Evolutionary conservation across 2,888 invertebrate species (phyloP), one percentile per base, ranked within the genome.

Genomic region (Cephalotes varians): DNA sequence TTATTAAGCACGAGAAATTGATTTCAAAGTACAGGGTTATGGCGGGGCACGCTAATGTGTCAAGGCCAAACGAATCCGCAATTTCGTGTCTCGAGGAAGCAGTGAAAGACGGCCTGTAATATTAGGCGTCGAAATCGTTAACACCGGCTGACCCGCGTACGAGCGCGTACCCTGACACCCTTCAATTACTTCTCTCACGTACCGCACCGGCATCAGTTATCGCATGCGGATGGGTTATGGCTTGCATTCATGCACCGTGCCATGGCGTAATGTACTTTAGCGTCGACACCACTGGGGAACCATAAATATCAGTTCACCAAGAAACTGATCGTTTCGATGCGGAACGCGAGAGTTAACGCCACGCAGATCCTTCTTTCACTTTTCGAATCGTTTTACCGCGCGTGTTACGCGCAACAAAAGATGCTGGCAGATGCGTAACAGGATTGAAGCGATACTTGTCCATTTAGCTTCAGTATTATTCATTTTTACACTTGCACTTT

Each of bases 151-250:
- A 87, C 83, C 73, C 81, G 62, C 44, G 71, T 34, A 60, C 54
- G 18, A 80, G 60, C 79, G 58, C 51, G 77, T 44, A 71, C 49
- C 44, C 65, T 67, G 85, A 81, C 83, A 88, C 84, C 88, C 89
- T 72, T 86, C 88, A 88, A 88, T 88, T 88, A 90, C 77, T 79
- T 76, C 84, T 80, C 84, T 85, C 86, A 84, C 88, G 86, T 86
- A 83, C 62, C 76, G 82, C 80, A 71, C 62, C 72, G 77, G 69
- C 69, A 80, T 71, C n/a, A n/a, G n/a, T n/a, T n/a, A n/a, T n/a
- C 84, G 67, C 34, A 81, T 69, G 37, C 62, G 80, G 81, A 77
- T 84, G 87, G 86, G 87, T 91, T 90, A 90, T 89, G 90, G 90
- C 84, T 88, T 74, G 82, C 85, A 85, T 86, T 86, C 86, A 87